Base-by-base conservation (phyloP, 2,888 invertebrate species). In the Caenorhabditis wallacei region DNA sequence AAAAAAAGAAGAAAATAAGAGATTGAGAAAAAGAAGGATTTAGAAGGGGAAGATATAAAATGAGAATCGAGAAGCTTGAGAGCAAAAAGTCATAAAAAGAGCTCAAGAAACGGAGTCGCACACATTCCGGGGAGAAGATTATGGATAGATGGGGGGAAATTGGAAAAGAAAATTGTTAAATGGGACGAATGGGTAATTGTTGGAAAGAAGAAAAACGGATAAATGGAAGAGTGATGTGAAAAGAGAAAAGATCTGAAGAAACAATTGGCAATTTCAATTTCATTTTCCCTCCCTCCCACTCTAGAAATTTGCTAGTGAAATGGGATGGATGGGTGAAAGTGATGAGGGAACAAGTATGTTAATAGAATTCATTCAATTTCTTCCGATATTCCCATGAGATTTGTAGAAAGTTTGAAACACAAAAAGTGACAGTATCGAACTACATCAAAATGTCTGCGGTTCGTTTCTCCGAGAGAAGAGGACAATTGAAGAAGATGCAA, bases 201-300 rank as follows among this genome's bases (percentile, higher is more conserved):
- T n/a, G 78, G 63, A 30, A 78, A 75, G n/a, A 66, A 35, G 8
- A 30, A n/a, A n/a, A n/a, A n/a, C n/a, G n/a, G n/a, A 54, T 26
- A 22, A 40, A 59, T 59, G 18, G 59, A 61, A 5, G 61, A 26
- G 61, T 43, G 43, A 61, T 61, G 61, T 70, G 57, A 80, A 61
- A 75, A 59, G 70, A 35, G 74, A 70, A 43, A 53, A 61, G 48
- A 51, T 63, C 20, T 22, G 51, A 40, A 70, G 63, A 78, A 69
- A 51, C 68, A 51, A 69, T 59, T 78, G 78, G 69, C 78, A 69
- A 78, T 78, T 78, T 69, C 69, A 69, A 78, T 78, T 78, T 69
- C 78, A 54, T 53, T 78, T 53, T 8, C 30, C 30, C 8, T 54
- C 22, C 20, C 43, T 48, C 18, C 24, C 53, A 26, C 37, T 30